phyloP scores from a whole-genome alignment of 2,888 invertebrate species.

The Ophion slaviceki region DNA sequence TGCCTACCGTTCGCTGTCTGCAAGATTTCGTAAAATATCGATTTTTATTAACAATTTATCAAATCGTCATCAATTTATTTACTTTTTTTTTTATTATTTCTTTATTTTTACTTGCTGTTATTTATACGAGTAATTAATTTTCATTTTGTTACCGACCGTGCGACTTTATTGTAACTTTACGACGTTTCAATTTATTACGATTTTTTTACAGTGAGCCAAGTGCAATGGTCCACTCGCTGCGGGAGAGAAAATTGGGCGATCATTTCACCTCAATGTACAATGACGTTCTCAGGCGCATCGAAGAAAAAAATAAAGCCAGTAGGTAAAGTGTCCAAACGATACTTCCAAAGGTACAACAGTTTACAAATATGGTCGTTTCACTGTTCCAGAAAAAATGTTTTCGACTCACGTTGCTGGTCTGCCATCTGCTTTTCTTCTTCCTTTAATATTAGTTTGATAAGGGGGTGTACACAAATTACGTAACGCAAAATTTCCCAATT shows the following conservation, averaged over 20 bases:
- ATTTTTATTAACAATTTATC: neutral
- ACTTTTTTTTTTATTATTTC: too few species aligned
- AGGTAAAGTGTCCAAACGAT: slow-evolving; percentile 82
- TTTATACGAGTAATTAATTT: neutral
- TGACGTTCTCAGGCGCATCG: slow-evolving; percentile 86
- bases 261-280: slow-evolving; percentile 85
- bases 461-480: too few species aligned
- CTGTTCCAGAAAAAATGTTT: neutral
- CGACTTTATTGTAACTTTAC: neutral
- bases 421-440: neutral
- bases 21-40: slow-evolving; percentile 76
- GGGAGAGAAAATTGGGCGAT: slow-evolving; percentile 87
- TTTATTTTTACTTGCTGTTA: neutral
- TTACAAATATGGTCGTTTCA: neutral
- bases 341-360: neutral
- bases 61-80: neutral
- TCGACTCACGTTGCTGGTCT: neutral
- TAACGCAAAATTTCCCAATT: too few species aligned
- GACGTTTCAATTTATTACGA: slow-evolving; percentile 20
- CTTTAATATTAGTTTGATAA: neutral
- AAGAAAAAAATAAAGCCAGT: slow-evolving; percentile 85
- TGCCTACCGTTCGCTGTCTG: slow-evolving; percentile 79
- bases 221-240: slow-evolving; percentile 85
- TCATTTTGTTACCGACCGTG: neutral
- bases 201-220: slow-evolving; percentile 71